These are phyloP conservation scores for Clarias pachynema DNA, from an alignment of 2,797 vertebrate genomes.

Conservation along the genomic window DNA sequence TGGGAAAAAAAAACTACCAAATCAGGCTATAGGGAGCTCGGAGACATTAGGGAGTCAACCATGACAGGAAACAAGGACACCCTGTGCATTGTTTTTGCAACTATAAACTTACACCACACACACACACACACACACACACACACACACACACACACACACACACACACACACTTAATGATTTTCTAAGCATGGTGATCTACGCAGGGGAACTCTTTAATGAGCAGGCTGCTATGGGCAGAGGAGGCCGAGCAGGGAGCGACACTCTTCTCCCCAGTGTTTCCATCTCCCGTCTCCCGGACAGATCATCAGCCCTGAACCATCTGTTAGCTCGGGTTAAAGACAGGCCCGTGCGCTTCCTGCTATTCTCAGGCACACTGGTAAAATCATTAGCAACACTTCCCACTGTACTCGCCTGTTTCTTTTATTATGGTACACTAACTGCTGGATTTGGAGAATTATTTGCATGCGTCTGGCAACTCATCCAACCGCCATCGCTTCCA, in stretches of 20 bases:
- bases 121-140: conserved; percentile 12
- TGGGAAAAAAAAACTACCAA: background rate
- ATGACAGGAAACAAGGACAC: background rate
- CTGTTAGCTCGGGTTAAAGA: conserved; percentile 47
- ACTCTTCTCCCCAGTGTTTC: conserved; percentile 20
- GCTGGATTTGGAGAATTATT: background rate
- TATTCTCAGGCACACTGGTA: conserved; percentile 43
- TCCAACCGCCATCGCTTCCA: background rate
- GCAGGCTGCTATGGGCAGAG: conserved; percentile 42
- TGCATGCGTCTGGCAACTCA: background rate
- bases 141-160: background rate
- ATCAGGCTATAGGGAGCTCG: background rate
- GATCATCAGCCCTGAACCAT: conserved; percentile 43
- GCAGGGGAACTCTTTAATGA: conserved; percentile 50
- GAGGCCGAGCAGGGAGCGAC: conserved; percentile 36
- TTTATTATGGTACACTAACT: conserved; percentile 15
- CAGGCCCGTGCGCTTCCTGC: conserved; percentile 37
- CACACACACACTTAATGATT: conserved; percentile 1
- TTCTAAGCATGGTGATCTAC: conserved; percentile 24
- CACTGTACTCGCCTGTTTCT: conserved; percentile 5
- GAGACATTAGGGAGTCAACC: background rate
- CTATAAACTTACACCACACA: background rate
- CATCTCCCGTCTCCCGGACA: background rate
- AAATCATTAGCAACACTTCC: conserved; percentile 51
- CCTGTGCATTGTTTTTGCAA: background rate